Evolutionary conservation across 2,888 invertebrate genomes (phyloP).

Genomic region (Didymodactylos carnosus): DNA sequence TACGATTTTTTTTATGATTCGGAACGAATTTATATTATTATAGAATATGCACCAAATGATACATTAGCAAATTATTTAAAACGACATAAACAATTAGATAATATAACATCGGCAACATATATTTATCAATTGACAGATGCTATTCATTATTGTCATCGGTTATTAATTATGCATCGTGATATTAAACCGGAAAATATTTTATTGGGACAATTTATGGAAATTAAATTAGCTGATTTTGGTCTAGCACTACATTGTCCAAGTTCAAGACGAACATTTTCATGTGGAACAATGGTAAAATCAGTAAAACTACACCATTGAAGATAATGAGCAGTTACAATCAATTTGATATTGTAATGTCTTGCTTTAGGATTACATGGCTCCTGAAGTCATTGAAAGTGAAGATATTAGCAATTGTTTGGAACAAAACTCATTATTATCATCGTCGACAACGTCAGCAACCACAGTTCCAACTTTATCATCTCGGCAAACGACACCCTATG

Average conservation of each 20-base stretch:
- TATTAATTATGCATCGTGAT: conserved; percentile 73
- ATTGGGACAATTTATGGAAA: conserved; percentile 57
- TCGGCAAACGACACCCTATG: no score
- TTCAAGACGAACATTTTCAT: background rate
- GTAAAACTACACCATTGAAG: no score
- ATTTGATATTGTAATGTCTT: conserved; percentile 83
- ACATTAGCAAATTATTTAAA: conserved; percentile 26
- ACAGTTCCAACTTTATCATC: background rate
- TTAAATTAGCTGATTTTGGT: conserved; percentile 91
- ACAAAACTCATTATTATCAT: background rate
- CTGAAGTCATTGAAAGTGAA: conserved; percentile 77
- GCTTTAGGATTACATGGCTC: conserved; percentile 82
- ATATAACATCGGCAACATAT: conserved; percentile 38
- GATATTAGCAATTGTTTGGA: conserved; percentile 53
- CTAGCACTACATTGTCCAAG: conserved; percentile 54
- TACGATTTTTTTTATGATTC: conserved; percentile 30
- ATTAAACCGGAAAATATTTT: conserved; percentile 87
- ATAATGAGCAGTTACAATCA: conserved; percentile 70
- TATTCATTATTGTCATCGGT: conserved; percentile 63
- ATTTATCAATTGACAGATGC: conserved; percentile 68
- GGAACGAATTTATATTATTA: conserved; percentile 26
- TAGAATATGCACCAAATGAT: conserved; percentile 30
- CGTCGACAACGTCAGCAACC: background rate
- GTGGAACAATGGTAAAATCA: background rate
- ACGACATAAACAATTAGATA: conserved; percentile 21